Base-by-base conservation (phyloP, 2,888 invertebrate genomes). In the Himalopsyche kuldschensis region DNA sequence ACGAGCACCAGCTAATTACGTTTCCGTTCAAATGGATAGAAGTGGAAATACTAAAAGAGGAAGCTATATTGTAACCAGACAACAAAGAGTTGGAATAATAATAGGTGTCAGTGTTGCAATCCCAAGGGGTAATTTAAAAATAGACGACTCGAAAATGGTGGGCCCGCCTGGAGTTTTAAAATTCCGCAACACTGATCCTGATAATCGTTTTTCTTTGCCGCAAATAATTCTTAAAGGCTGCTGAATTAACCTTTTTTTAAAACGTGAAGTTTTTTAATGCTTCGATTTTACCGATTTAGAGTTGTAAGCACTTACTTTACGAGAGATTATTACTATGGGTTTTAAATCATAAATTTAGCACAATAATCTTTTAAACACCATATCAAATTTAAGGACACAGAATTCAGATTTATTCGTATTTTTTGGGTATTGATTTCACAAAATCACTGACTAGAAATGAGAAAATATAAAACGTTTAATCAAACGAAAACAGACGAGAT, bases 31-130 rank as follows among this genome's bases (percentile, higher is more conserved):
- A 27, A 11, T 20, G 69, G 69, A 30, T 69, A 41, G 20, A 69
- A 20, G 24, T 27, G 30, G 77, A 35, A 31, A 41, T 41, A 20
- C 32, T 35, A 17, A 35, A 35, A 77, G 35, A 77, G 35, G 77
- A 77, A 17, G 31, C 77, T 32, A 77, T 77, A 55, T 77, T 77
- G 41, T 41, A 82, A 15, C 82, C 78, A 82, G 82, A 78, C 82
- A 78, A 82, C 82, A 82, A 82, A 82, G 82, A 82, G 78, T 82
- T 82, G 41, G 78, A 78, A 81, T 78, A 81, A 81, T 81, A 81
- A 81, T 81, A 81, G 81, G 55, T 47, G 75, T 81, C 81, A 48
- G 77, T n/a, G 48, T 31, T 30, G 48, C 48, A 77, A 48, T 46
- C 46, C 41, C 15, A 24, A 24, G 79, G 80, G 77, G 79, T 81